Conservation (phyloP, 2,113 vertebrate species). For the Amazona guildingii region DNA sequence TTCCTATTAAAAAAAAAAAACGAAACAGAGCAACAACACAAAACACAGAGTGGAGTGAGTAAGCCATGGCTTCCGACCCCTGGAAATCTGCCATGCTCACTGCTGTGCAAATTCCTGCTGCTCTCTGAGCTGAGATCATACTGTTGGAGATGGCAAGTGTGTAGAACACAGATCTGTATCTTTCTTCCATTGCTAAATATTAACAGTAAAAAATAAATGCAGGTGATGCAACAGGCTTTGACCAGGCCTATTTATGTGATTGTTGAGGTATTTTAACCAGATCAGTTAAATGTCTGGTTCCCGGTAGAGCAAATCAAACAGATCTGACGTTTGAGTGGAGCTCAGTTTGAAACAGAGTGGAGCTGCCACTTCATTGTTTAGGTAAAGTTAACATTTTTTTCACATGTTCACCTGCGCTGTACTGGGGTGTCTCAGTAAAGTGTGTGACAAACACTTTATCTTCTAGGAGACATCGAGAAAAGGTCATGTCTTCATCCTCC, state of each 20-base stretch:
- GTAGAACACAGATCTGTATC: slow-evolving; percentile 50
- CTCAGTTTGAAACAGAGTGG: background rate
- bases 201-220: slow-evolving; percentile 43
- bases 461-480: background rate
- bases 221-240: slow-evolving; percentile 46
- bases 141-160: slow-evolving; percentile 47
- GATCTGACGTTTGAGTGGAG: background rate
- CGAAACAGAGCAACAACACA: background rate
- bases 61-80: slow-evolving; percentile 51
- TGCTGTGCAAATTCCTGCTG: slow-evolving; percentile 63
- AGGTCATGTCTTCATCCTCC: background rate
- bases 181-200: slow-evolving; percentile 51
- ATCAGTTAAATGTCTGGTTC: background rate
- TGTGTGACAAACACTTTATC: background rate
- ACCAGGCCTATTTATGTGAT: slow-evolving; percentile 9
- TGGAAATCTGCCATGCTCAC: slow-evolving; percentile 36
- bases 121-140: slow-evolving; percentile 68
- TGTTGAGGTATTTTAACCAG: slow-evolving; percentile 24
- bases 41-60: background rate
- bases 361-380: background rate
- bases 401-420: background rate
- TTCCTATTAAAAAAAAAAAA: background rate
- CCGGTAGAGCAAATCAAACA: background rate
- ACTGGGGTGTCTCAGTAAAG: fast-evolving
- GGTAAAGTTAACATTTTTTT: background rate